A percentile compares a stretch with the other conserved stretches of the same genome.
These are phyloP conservation scores for Ommatoiulus sabulosus DNA, from an alignment of 2,888 invertebrate genomes.

Conservation along the genomic window DNA sequence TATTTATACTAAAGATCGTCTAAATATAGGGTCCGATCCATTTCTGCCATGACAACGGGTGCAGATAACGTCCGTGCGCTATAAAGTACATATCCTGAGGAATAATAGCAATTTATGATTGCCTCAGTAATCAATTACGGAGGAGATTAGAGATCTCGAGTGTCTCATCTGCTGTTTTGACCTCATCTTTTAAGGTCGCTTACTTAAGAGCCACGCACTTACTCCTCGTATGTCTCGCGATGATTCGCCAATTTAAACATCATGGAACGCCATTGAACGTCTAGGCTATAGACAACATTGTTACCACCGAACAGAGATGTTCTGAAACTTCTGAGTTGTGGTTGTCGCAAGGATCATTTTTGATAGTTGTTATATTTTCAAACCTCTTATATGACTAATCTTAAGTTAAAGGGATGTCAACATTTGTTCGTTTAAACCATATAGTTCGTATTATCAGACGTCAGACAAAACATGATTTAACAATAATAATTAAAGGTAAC, in stretches of 20 bases:
- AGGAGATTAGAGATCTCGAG: background rate
- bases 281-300: no score
- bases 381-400: no score
- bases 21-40: background rate
- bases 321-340: no score
- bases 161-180: background rate
- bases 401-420: no score
- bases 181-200: background rate
- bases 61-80: background rate
- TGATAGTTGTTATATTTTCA: no score
- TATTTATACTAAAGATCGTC: background rate
- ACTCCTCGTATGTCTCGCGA: background rate
- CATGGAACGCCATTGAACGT: background rate
- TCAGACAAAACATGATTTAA: no score
- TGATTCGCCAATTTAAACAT: background rate
- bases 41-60: background rate
- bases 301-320: no score
- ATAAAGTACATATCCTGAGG: background rate
- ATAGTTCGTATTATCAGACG: no score
- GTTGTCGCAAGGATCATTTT: no score
- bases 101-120: constrained; percentile 28
- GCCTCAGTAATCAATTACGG: constrained; percentile 3
- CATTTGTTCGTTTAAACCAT: no score
- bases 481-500: no score
- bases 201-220: background rate